Evolutionary conservation across 1,140 invertebrate species (phyloP), one percentile per base, ranked within the genome.

Genomic region (Meloidogyne exigua): DNA sequence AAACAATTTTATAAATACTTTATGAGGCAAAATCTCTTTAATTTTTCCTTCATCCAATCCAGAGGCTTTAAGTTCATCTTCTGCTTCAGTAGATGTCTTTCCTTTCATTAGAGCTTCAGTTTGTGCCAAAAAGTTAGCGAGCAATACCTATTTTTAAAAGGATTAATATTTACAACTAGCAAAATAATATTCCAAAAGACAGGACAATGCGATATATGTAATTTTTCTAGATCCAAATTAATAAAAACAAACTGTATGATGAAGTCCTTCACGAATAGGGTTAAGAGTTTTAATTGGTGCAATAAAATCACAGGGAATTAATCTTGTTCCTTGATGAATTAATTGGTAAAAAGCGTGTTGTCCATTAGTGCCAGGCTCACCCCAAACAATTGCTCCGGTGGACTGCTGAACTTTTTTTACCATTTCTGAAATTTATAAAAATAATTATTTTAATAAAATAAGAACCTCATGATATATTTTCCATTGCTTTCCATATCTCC

Each of bases 401-500:
- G 88, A 90, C 88, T 95, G 95, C 81, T 91, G 88, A 0, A 94
- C 95, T 21, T 87, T 88, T 57, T n/a, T 91, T 87, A 0, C 94
- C 94, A 79, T 90, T 91, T 62, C 92, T 90, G 12, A 93, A 96
- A 0, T 91, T 88, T 85, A 42, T 28, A 72, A 36, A 42, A 71
- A 42, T n/a, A 21, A 12, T 39, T 71, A 10, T 32, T 49, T 21
- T 5, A 28, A 44, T 63, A 25, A 15, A 26, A 28, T n/a, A 42
- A 23, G n/a, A n/a, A 79, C 71, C 82, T 70, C n/a, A 68, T 84
- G 42, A 84, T 84, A 79, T 92, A 96, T 90, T 99, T 99, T 83
- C 97, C 97, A 90, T 99, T 99, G 77, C 94, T 97, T 89, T 99
- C 97, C 97, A 99, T 99, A 88, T 99, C 97, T 13, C 96, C 96